Evolutionary conservation across 2,888 invertebrate species (phyloP).

Genomic region (Hemicrepidius hirtus): DNA sequence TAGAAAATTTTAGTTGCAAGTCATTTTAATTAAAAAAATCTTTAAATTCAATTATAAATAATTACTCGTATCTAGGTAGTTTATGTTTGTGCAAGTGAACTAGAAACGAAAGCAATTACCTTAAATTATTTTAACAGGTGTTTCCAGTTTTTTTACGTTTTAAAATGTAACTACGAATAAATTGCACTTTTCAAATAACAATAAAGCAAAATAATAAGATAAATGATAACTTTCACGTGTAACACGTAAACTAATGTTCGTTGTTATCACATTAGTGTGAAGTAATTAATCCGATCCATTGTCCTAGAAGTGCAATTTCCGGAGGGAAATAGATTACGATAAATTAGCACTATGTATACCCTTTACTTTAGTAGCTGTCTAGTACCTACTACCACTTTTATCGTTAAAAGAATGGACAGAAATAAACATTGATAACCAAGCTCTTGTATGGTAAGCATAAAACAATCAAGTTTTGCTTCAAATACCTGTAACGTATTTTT

Average conservation of each 20-base stretch:
- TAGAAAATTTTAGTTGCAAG: background rate
- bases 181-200: constrained; percentile 6
- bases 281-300: constrained; percentile 28
- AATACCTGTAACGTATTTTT: no score
- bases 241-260: constrained; percentile 9
- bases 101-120: constrained; percentile 1
- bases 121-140: background rate
- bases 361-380: background rate
- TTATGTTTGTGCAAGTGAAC: background rate
- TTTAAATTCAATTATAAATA: constrained; percentile 8
- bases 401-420: background rate
- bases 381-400: background rate
- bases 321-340: constrained; percentile 29
- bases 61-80: constrained; percentile 1
- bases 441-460: background rate
- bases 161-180: background rate
- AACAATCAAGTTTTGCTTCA: no score
- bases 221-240: constrained; percentile 16
- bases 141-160: background rate
- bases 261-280: constrained; percentile 11
- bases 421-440: background rate
- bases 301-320: constrained; percentile 30
- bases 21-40: constrained; percentile 14
- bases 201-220: background rate
- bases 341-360: background rate